A percentile compares a stretch with the other conserved stretches of the same genome.
Evolutionary conservation across 2,888 invertebrate genomes (phyloP).

Genomic region (Andrena hattorfiana): DNA sequence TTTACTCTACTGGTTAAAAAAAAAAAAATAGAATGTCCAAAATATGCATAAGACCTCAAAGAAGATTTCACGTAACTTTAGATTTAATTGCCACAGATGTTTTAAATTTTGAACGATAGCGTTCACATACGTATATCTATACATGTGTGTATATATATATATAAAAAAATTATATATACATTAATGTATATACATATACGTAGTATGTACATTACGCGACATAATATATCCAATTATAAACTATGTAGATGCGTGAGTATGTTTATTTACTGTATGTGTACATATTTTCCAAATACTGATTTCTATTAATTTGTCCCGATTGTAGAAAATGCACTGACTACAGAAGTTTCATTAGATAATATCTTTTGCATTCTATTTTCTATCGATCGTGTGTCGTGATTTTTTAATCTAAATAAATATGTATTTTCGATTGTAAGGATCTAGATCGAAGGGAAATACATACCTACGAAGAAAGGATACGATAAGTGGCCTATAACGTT

Average conservation of each 20-base stretch:
- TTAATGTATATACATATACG: conserved; percentile 18
- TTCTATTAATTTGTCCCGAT: conserved; percentile 34
- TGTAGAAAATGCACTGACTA: conserved; percentile 28
- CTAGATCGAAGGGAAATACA: conserved; percentile 20
- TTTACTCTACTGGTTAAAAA: conserved; percentile 5
- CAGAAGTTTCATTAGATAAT: conserved; percentile 17
- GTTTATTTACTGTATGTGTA: conserved; percentile 49
- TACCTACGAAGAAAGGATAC: not conserved
- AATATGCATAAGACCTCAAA: conserved; percentile 6
- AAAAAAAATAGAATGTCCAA: conserved; percentile 10
- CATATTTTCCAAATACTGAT: conserved; percentile 48
- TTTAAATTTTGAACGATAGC: not conserved
- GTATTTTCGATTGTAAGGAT: conserved; percentile 29
- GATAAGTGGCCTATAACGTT: conserved; percentile 56
- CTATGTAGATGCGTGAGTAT: conserved; percentile 28
- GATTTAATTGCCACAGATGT: conserved; percentile 4
- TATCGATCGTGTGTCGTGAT: conserved; percentile 6
- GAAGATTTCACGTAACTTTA: conserved; percentile 10
- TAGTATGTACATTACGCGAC: conserved; percentile 37
- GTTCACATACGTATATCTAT: conserved; percentile 33
- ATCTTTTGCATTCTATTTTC: conserved; percentile 33
- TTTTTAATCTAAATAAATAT: conserved; percentile 27
- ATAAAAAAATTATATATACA: conserved; percentile 19
- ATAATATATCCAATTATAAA: conserved; percentile 40
- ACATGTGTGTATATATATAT: conserved; percentile 16